phyloP scores from a whole-genome alignment of 2,113 vertebrate species.

The Hippoglossus stenolepis region DNA sequence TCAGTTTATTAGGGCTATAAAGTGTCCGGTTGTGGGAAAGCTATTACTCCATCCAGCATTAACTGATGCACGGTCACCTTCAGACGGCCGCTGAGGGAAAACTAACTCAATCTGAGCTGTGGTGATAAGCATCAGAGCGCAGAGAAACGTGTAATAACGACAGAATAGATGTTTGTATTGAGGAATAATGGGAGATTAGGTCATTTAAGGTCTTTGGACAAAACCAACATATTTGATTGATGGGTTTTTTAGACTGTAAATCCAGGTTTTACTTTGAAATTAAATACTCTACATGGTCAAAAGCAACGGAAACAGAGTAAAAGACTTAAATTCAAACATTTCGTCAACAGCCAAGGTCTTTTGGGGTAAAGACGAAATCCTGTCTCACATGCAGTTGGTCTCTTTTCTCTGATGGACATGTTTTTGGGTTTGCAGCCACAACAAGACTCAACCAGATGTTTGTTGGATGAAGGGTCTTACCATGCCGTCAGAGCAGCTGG shows the following conservation, averaged over 20 bases:
- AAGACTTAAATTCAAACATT: no score
- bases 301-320: neutral
- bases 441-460: constrained; percentile 12
- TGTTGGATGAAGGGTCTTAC: constrained; percentile 80
- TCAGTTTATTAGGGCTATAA: constrained; percentile 77
- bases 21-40: constrained; percentile 73
- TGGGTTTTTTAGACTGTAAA: neutral
- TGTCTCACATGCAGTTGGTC: neutral
- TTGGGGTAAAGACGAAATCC: neutral
- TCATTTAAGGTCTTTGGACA: no score
- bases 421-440: neutral
- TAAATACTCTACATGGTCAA: neutral
- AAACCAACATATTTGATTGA: no score
- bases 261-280: neutral
- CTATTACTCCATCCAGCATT: constrained; percentile 59
- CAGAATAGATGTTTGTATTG: constrained; percentile 9
- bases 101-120: constrained; percentile 8
- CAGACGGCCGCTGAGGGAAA: neutral
- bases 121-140: neutral
- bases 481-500: constrained; percentile 94
- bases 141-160: neutral
- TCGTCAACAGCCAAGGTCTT: no score
- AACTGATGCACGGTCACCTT: constrained; percentile 31
- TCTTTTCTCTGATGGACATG: neutral
- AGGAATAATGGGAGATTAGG: constrained; percentile 7